A percentile compares a stretch with the other conserved stretches of the same genome.
These are phyloP conservation scores for Artibeus lituratus DNA, from an alignment of 2,797 vertebrate genomes.

Conservation along the genomic window DNA sequence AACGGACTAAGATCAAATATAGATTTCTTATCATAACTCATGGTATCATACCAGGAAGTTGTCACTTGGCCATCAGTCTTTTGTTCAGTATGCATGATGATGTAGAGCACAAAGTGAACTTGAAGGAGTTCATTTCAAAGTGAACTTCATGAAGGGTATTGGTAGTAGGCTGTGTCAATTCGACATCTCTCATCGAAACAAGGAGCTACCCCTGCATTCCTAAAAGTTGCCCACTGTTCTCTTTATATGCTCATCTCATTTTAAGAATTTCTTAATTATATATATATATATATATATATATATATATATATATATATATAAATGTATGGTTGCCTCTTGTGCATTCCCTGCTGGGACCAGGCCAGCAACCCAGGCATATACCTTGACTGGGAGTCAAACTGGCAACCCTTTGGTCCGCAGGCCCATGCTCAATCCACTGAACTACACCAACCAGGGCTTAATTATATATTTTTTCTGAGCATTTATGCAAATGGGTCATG, in stretches of 20 bases:
- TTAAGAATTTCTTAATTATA: not conserved
- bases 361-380: too few species aligned
- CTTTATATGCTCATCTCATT: not conserved
- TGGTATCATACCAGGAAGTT: accelerated
- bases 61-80: not conserved
- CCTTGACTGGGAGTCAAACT: too few species aligned
- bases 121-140: not conserved
- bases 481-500: not conserved
- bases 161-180: accelerated
- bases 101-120: not conserved
- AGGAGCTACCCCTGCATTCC: not conserved
- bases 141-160: not conserved
- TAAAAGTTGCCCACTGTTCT: not conserved
- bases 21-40: not conserved
- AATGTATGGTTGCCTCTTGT: too few species aligned
- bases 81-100: not conserved
- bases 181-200: not conserved
- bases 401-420: too few species aligned
- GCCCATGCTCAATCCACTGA: too few species aligned
- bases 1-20: not conserved
- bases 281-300: too few species aligned
- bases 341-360: too few species aligned
- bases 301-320: too few species aligned
- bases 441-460: not conserved
- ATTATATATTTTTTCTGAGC: not conserved